A percentile compares a stretch with the other conserved stretches of the same genome.
Conservation (phyloP, 2,888 invertebrate genomes). For the Campoletis raptor region DNA sequence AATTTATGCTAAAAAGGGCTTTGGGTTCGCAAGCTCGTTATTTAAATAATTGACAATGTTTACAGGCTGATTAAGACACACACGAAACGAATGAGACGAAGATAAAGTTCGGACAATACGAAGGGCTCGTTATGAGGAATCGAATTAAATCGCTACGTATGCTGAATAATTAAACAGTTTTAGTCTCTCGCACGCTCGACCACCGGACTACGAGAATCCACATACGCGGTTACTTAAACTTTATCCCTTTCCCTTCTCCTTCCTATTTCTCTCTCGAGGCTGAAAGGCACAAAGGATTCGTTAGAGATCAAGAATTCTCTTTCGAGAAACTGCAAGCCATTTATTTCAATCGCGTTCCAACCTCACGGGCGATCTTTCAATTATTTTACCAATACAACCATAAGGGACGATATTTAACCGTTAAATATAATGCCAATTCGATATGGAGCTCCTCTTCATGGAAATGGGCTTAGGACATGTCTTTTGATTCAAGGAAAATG, state of each 20-base stretch:
- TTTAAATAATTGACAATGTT: conserved; percentile 85
- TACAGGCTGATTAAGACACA: conserved; percentile 73
- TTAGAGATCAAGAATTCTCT: conserved; percentile 9
- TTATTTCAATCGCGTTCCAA: not conserved
- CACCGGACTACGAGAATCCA: not conserved
- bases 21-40: conserved; percentile 72
- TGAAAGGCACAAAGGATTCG: conserved; percentile 9
- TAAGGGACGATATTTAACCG: not conserved
- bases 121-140: conserved; percentile 74
- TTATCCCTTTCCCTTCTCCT: not conserved
- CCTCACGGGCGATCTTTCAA: not conserved
- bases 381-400: not conserved
- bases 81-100: conserved; percentile 40
- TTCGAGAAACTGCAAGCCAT: not conserved
- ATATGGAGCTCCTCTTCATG: not conserved
- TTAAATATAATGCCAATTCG: not conserved
- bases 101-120: conserved; percentile 47
- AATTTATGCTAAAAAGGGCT: conserved; percentile 69
- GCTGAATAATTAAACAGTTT: conserved; percentile 83
- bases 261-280: not conserved
- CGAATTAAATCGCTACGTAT: conserved; percentile 82
- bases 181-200: conserved; percentile 11
- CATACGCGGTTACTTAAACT: conserved; percentile 55
- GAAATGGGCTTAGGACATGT: not conserved
- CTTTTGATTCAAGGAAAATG: not conserved